Evolutionary conservation across 2,113 vertebrate species (phyloP).

Genomic region (Micronisus gabar): DNA sequence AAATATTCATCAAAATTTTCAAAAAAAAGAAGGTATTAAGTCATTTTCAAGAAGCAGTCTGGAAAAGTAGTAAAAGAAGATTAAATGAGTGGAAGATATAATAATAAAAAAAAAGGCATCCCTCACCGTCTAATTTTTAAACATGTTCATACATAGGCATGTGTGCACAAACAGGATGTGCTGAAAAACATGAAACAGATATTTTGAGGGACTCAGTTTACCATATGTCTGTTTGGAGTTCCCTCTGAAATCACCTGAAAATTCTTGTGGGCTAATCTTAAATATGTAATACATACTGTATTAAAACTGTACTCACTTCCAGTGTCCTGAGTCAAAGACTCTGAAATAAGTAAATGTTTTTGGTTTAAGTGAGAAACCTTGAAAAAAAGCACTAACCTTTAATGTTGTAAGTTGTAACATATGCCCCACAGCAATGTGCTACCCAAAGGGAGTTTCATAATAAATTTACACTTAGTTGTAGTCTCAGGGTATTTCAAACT

Average conservation of each 20-base stretch:
- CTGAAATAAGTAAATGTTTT: neutral
- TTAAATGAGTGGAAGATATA: neutral
- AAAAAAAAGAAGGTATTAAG: neutral
- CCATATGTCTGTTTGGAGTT: neutral
- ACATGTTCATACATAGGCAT: neutral
- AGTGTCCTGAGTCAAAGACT: neutral
- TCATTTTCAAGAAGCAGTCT: neutral
- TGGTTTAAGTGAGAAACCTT: neutral
- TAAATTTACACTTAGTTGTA: neutral
- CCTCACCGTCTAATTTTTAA: neutral
- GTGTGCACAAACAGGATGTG: accelerated
- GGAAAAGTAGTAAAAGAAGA: neutral
- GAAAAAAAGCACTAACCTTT: neutral
- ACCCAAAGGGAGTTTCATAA: neutral
- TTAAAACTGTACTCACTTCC: neutral
- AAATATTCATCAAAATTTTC: neutral
- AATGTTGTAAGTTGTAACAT: neutral
- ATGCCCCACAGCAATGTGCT: neutral
- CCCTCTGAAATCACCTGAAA: neutral
- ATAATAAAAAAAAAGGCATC: neutral
- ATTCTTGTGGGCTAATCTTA: neutral
- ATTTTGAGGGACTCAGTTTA: neutral
- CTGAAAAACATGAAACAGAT: neutral
- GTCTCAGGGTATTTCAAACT: neutral
- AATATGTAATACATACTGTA: accelerated